Conservation (phyloP, 1,140 invertebrate genomes). For the Phortica variegata region DNA sequence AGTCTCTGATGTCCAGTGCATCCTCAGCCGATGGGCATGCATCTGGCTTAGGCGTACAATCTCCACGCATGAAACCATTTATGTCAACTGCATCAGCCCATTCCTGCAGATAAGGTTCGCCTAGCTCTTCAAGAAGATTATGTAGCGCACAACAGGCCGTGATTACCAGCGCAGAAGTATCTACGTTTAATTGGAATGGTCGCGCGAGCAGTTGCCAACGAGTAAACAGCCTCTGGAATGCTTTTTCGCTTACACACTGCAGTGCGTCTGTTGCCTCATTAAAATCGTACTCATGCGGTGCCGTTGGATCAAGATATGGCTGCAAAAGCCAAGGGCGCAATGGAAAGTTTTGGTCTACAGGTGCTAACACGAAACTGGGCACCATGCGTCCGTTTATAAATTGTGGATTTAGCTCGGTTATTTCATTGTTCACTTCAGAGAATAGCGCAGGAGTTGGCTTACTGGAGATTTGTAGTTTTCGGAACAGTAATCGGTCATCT, state of each 20-base stretch:
- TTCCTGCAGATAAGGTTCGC: conserved; percentile 33
- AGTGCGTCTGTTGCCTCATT: conserved; percentile 43
- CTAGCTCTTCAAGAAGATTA: conserved; percentile 39
- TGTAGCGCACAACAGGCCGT: conserved; percentile 41
- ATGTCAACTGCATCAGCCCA: conserved; percentile 38
- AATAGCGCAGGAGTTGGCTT: conserved; percentile 23
- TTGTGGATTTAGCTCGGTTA: conserved; percentile 20
- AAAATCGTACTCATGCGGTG: conserved; percentile 41
- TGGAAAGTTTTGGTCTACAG: conserved; percentile 31
- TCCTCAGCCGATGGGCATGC: neutral
- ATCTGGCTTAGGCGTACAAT: neutral
- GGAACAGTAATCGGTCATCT: conserved; percentile 42
- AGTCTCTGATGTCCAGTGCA: conserved; percentile 24
- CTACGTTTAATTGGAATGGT: conserved; percentile 36
- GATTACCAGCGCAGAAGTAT: conserved; percentile 39
- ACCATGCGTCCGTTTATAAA: conserved; percentile 24
- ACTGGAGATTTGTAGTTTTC: conserved; percentile 29
- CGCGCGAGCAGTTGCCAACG: conserved; percentile 44
- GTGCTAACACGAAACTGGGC: conserved; percentile 36
- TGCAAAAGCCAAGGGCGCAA: conserved; percentile 42
- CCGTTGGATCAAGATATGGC: conserved; percentile 25
- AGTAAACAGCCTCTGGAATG: conserved; percentile 38
- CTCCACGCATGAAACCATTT: conserved; percentile 9
- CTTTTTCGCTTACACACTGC: conserved; percentile 35
- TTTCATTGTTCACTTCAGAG: conserved; percentile 16